Conservation (phyloP, 2,888 invertebrate species). For the Siphlonurus alternatus region DNA sequence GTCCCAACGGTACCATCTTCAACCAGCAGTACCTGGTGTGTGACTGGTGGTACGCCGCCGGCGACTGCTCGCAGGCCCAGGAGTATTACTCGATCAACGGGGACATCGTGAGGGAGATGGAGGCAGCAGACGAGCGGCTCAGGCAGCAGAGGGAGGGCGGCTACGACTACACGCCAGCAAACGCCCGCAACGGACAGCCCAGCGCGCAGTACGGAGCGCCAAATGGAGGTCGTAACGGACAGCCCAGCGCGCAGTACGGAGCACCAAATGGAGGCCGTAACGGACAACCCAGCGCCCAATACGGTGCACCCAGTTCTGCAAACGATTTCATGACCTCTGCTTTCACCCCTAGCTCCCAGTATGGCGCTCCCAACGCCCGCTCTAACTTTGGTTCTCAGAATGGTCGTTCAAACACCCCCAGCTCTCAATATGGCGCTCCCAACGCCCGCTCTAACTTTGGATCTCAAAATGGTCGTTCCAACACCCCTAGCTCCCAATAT, state of each 20-base stretch:
- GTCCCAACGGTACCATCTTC: constrained; percentile 75
- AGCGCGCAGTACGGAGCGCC: neutral
- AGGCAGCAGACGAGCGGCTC: neutral
- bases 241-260: neutral
- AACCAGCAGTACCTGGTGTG: constrained; percentile 66
- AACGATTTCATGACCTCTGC: neutral
- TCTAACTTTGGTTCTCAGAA: neutral
- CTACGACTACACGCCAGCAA: neutral
- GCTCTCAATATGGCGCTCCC: neutral
- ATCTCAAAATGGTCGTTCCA: constrained; percentile 4
- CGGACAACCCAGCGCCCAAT: neutral
- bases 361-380: neutral
- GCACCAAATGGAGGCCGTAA: neutral
- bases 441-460: neutral
- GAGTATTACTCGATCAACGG: constrained; percentile 62
- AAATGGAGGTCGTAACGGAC: neutral
- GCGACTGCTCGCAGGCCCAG: constrained; percentile 50
- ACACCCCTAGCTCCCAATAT: constrained; percentile 16
- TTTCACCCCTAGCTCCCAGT: neutral
- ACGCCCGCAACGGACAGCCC: neutral
- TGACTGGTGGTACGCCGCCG: constrained; percentile 75
- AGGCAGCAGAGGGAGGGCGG: neutral
- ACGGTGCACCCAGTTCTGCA: neutral
- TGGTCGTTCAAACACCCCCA: neutral
- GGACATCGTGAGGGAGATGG: constrained; percentile 52